Percentiles rank a stretch among this genome's conserved stretches.
These are phyloP conservation scores for Verasper variegatus DNA, from an alignment of 2,113 vertebrate genomes.

Conservation along the genomic window DNA sequence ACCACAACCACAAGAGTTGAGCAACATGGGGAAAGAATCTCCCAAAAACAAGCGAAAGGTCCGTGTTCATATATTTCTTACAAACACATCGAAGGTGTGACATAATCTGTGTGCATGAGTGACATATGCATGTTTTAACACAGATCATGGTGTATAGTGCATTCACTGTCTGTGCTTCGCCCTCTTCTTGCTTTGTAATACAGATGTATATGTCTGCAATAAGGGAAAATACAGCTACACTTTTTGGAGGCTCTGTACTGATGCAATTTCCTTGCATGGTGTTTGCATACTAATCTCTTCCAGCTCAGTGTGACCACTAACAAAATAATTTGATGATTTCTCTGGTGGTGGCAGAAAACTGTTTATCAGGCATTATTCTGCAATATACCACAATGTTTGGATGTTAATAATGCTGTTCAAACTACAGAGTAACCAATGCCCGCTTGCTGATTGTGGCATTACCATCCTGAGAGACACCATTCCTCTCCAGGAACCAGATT, in stretches of 20 bases:
- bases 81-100: not conserved
- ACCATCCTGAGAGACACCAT: slow-evolving; percentile 55
- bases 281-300: slow-evolving; percentile 14
- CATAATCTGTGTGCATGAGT: not conserved
- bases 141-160: not conserved
- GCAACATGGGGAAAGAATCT: not conserved
- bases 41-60: slow-evolving; percentile 68
- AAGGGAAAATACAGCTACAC: not conserved
- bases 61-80: not conserved
- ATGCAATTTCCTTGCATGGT: slow-evolving; percentile 28
- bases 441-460: slow-evolving; percentile 62
- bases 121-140: not conserved
- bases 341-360: not conserved
- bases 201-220: not conserved
- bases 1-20: slow-evolving; percentile 1
- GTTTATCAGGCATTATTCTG: not conserved
- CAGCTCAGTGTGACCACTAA: not conserved
- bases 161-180: not conserved
- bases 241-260: slow-evolving; percentile 48
- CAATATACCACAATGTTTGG: slow-evolving; percentile 6
- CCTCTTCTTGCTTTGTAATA: not conserved
- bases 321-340: not conserved
- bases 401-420: slow-evolving; percentile 53
- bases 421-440: slow-evolving; percentile 64
- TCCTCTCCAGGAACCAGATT: slow-evolving; percentile 43